Conservation (phyloP, 2,888 invertebrate species). For the Apomyelois bistriatella region DNA sequence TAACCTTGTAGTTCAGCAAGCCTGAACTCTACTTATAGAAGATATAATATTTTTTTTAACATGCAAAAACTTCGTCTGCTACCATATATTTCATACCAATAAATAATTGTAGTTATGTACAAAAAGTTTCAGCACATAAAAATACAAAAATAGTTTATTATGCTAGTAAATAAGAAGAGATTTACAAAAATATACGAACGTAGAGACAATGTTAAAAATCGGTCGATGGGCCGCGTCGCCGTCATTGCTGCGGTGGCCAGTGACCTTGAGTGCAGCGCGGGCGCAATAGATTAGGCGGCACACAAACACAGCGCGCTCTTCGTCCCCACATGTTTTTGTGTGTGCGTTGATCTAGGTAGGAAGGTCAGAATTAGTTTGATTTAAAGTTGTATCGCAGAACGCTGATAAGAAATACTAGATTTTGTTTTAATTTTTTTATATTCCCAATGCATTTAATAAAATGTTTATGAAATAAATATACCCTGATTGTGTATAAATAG, state of each 20-base stretch:
- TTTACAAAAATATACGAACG: slow-evolving; percentile 16
- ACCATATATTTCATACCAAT: no score
- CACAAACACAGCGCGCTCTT: slow-evolving; percentile 34
- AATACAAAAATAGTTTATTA: neutral
- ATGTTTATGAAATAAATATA: no score
- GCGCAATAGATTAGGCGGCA: slow-evolving; percentile 60
- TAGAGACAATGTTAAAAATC: slow-evolving; percentile 54
- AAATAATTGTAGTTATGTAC: no score
- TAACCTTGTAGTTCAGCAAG: no score
- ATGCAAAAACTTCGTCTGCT: no score
- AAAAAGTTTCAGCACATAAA: no score
- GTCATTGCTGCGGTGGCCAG: slow-evolving; percentile 53
- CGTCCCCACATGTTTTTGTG: slow-evolving; percentile 29
- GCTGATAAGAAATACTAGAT: neutral
- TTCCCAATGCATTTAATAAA: neutral
- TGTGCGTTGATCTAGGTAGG: slow-evolving; percentile 24
- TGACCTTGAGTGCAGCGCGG: slow-evolving; percentile 63
- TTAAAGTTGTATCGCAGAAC: neutral
- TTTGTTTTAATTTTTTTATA: neutral
- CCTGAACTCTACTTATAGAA: no score
- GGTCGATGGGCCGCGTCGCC: slow-evolving; percentile 50
- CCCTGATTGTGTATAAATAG: no score
- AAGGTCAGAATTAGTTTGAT: slow-evolving; percentile 28
- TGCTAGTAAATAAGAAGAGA: neutral
- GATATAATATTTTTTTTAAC: no score